Percentiles rank a stretch among this genome's conserved stretches.
phyloP scores from a whole-genome alignment of 2,888 invertebrate species.

The Catocala fraxini region DNA sequence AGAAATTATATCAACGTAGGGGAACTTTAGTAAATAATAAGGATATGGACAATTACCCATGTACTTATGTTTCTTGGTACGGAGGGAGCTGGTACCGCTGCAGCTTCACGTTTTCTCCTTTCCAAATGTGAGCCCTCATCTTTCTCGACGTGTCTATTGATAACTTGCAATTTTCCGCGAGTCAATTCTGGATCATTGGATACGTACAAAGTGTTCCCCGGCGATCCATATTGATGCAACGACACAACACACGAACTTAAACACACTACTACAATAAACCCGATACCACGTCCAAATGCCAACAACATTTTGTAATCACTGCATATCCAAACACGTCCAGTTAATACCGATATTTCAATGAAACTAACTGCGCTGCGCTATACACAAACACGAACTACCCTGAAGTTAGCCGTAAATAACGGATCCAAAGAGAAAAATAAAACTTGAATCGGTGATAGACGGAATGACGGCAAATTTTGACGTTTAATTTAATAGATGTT shows the following conservation, averaged over 20 bases:
- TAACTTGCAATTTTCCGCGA: constrained; percentile 65
- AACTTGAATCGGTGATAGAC: too few relatives aligned
- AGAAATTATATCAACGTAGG: constrained; percentile 63
- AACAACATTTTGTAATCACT: constrained; percentile 84
- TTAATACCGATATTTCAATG: constrained; percentile 61
- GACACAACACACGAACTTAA: constrained; percentile 65
- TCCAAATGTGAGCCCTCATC: constrained; percentile 56
- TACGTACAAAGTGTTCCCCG: constrained; percentile 74
- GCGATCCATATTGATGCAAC: constrained; percentile 66
- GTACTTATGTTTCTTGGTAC: constrained; percentile 79
- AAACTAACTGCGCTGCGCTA: constrained; percentile 50
- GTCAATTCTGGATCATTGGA: constrained; percentile 57
- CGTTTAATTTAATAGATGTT: constrained; percentile 1
- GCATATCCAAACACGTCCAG: constrained; percentile 70
- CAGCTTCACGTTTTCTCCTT: constrained; percentile 78
- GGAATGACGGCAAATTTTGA: constrained; percentile 2
- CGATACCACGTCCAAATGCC: constrained; percentile 69
- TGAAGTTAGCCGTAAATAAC: constrained; percentile 31
- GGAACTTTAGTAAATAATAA: constrained; percentile 65
- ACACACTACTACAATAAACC: constrained; percentile 67
- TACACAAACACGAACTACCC: constrained; percentile 7
- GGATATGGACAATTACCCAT: constrained; percentile 79
- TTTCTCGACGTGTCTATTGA: constrained; percentile 64
- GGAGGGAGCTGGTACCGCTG: constrained; percentile 64
- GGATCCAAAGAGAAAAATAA: background rate